These are phyloP conservation scores for Gopherus flavomarginatus DNA, from an alignment of 2,113 vertebrate species.

Conservation along the genomic window DNA sequence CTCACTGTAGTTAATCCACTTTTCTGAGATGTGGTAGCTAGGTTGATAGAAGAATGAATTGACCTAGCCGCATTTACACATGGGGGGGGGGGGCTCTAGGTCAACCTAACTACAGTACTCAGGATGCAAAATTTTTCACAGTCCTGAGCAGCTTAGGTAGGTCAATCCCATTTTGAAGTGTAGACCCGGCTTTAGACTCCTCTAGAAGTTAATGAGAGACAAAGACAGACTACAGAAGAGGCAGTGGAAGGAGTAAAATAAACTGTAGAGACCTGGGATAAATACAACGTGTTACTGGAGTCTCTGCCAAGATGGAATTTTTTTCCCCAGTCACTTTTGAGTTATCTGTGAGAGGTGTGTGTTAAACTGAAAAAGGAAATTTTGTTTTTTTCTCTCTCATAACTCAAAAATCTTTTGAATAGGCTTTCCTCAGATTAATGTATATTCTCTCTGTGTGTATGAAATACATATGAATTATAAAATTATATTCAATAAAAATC, in stretches of 20 bases:
- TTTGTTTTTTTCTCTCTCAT: background rate
- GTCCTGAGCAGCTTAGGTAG: background rate
- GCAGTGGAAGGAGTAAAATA: background rate
- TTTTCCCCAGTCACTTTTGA: background rate
- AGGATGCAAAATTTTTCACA: background rate
- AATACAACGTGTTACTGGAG: background rate
- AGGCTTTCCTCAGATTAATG: background rate
- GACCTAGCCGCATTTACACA: background rate
- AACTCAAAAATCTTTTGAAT: background rate
- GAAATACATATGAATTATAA: too few relatives aligned
- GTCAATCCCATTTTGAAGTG: background rate
- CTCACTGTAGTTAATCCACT: background rate
- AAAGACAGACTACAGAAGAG: background rate
- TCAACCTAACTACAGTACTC: background rate
- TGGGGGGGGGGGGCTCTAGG: too few relatives aligned
- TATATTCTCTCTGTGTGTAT: too few relatives aligned
- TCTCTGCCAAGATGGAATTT: background rate
- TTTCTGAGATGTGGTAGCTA: background rate
- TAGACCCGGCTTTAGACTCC: background rate
- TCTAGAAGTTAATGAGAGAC: background rate
- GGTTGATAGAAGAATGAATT: background rate
- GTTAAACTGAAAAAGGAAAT: background rate
- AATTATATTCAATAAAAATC: background rate
- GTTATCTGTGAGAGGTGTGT: background rate
- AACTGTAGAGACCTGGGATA: background rate